These are phyloP conservation scores for Botia almorhae DNA, from an alignment of 2,797 vertebrate species.

Conservation along the genomic window DNA sequence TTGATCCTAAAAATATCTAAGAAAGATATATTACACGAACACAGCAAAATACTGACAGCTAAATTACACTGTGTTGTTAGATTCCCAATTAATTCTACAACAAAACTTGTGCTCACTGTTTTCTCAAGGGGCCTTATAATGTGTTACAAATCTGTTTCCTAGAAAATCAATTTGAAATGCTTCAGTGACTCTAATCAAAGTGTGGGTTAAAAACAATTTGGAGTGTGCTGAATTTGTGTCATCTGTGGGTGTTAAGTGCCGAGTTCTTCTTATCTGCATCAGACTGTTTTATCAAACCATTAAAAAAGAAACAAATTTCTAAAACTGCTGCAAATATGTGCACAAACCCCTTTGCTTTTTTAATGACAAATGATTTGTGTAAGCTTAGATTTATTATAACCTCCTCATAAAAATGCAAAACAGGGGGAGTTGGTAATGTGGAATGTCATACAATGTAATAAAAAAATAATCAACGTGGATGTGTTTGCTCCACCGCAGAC, in stretches of 20 bases:
- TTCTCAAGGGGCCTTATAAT: slow-evolving; percentile 7
- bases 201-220: not conserved
- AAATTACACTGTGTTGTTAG: not conserved
- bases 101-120: slow-evolving; percentile 1
- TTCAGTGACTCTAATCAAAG: slow-evolving; percentile 25
- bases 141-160: slow-evolving; percentile 37
- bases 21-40: not conserved
- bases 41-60: not conserved
- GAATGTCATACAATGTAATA: slow-evolving; percentile 54
- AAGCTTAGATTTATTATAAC: slow-evolving; percentile 1
- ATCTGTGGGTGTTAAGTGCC: too few relatives aligned
- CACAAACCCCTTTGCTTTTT: slow-evolving; percentile 22
- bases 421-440: slow-evolving; percentile 30
- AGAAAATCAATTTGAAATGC: slow-evolving; percentile 38
- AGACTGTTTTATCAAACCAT: slow-evolving; percentile 23
- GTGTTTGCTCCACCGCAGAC: not conserved
- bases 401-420: slow-evolving; percentile 26
- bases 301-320: slow-evolving; percentile 38
- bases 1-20: not conserved
- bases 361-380: slow-evolving; percentile 35
- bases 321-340: slow-evolving; percentile 12
- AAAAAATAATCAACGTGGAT: slow-evolving; percentile 36
- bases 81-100: not conserved
- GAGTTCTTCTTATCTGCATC: slow-evolving; percentile 9
- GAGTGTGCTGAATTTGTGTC: too few relatives aligned